Evolutionary conservation across 64 coral and sea anemone species (phyloP).

Genomic region (Montipora foliosa): DNA sequence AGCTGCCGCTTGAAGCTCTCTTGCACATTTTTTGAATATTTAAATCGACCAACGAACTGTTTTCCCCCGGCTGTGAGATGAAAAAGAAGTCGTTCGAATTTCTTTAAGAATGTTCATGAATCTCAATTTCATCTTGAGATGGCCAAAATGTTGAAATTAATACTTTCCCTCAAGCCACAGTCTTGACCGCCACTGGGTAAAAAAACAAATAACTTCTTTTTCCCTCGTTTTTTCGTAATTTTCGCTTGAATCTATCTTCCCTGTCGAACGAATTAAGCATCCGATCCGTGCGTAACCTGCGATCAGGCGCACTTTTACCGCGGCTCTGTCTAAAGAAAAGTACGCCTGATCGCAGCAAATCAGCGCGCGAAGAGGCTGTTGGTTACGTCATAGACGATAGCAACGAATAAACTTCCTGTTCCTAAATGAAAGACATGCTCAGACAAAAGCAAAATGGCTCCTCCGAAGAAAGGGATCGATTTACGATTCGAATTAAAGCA

Average conservation of each 20-base stretch:
- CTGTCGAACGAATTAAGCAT: background rate
- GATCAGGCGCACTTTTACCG: too few relatives aligned
- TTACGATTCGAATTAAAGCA: background rate
- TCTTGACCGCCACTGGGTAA: background rate
- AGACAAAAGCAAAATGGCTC: constrained; percentile 20
- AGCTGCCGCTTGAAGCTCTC: background rate
- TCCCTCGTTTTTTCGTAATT: too few relatives aligned
- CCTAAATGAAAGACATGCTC: background rate
- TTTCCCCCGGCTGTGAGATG: too few relatives aligned
- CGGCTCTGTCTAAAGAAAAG: too few relatives aligned
- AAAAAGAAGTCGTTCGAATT: too few relatives aligned
- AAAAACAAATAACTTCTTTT: background rate
- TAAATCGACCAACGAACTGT: too few relatives aligned
- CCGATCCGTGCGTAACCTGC: too few relatives aligned
- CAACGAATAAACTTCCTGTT: constrained; percentile 1
- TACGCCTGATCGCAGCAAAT: background rate
- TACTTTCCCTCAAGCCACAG: background rate
- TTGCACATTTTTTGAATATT: too few relatives aligned
- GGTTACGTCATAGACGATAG: constrained; percentile 12
- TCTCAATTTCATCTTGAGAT: too few relatives aligned
- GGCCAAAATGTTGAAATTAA: too few relatives aligned
- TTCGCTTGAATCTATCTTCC: background rate
- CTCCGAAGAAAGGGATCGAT: background rate
- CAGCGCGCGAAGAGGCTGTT: background rate
- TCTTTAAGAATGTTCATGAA: too few relatives aligned